These are phyloP conservation scores for Drosophila mimica DNA, from an alignment of 2,888 invertebrate genomes.

Conservation along the genomic window DNA sequence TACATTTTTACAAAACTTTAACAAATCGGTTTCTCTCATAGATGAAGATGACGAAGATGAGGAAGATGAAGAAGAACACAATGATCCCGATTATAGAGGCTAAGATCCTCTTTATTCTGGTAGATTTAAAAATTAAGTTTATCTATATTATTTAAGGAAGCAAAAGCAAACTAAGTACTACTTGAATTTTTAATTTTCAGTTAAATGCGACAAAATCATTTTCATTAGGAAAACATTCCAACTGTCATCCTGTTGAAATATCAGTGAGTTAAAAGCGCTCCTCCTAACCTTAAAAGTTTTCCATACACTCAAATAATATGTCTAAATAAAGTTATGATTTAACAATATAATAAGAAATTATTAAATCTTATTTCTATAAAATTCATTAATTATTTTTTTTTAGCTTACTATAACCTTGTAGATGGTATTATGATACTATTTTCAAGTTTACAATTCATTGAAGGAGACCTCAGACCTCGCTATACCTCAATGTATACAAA, in stretches of 20 bases:
- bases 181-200: not conserved
- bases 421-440: too few species aligned
- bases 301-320: not conserved
- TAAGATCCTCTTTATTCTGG: constrained; percentile 48
- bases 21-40: constrained; percentile 27
- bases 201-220: not conserved
- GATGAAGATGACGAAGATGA: constrained; percentile 87
- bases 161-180: not conserved
- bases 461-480: not conserved
- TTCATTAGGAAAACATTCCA: not conserved
- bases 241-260: not conserved
- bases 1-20: not conserved
- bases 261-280: not conserved
- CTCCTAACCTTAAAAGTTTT: not conserved
- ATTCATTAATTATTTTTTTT: not conserved
- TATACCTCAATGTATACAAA: not conserved
- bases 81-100: constrained; percentile 86
- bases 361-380: not conserved
- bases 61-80: constrained; percentile 88
- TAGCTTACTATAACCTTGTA: not conserved
- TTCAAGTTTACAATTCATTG: too few species aligned
- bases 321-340: not conserved
- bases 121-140: constrained; percentile 11
- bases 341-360: not conserved
- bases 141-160: not conserved